Evolutionary conservation across 2,888 invertebrate genomes (phyloP), one percentile per base, ranked within the genome.

Genomic region (Tachina lurida): DNA sequence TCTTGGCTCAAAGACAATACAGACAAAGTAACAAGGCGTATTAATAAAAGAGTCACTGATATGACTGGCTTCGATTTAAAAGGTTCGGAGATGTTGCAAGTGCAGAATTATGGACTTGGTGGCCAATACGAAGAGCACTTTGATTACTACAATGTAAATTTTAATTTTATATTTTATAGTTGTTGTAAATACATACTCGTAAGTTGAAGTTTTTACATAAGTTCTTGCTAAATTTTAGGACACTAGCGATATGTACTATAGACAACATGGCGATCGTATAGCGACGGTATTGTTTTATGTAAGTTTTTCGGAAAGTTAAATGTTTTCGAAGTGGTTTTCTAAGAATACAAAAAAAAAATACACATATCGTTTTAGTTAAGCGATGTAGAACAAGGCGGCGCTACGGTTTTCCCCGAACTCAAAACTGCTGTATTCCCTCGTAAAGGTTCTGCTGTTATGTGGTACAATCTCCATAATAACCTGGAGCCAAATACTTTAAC

Each of bases 391-490:
- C 98, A 98, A 91, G 99, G 99, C 2, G 99, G 99, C 15, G 98
- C 97, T 10, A 99, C 99, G 0, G 99, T 98, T n/a, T 99, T 99
- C 93, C 98, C 98, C 0, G 95, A 95, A 87, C 93, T 99, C n/a
- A 96, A 1, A 94, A 95, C 89, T 96, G 96, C 93, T 96, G 97
- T 77, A 94, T 96, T 58, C 74, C 91, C 92, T 0, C 88, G 88
- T 52, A 92, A 91, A 58, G 89, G 89, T 2, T 39, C 88, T 13
- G 98, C 98, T 12, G 22, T 58, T 8, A 7, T 58, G 4, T 58
- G 56, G 56, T 31, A 58, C 8, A 58, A 58, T 31, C 13, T 58
- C 5, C 12, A 58, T 31, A 31, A 13, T 22, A 31, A 7, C 2
- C 13, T 22, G 8, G 56, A 58, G 5, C 13, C 98, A 0, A 97